Base-by-base conservation (phyloP, 2,797 vertebrate genomes). In the Yasuhikotakia modesta region DNA sequence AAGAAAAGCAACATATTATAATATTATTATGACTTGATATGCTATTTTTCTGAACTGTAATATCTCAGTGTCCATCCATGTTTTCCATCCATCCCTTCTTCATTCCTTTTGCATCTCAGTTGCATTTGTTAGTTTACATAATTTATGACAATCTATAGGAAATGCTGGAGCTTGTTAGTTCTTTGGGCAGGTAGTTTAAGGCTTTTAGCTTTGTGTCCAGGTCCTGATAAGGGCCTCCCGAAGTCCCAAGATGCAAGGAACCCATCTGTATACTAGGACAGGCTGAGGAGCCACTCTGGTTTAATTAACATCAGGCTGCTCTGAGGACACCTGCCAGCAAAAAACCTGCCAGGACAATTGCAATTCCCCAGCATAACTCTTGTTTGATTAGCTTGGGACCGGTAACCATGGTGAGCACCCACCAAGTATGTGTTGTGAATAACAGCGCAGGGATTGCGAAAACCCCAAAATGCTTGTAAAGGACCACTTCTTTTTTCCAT, bases 101-200 rank as follows among this genome's bases (percentile, higher is more conserved):
- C 19, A 86, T 88, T 87, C 88, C 60, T n/a, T 71, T 11, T 19
- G 21, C 58, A n/a, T 57, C 39, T 72, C 22, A 73, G 83, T 73
- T 85, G 76, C 88, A 90, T 90, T 84, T 85, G 87, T 85, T 82
- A 39, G 87, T 88, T 87, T 89, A 78, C 87, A 90, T 90, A 85
- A 87, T 89, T 85, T 86, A 88, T 84, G 55, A 72, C 27, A 88
- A 78, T 82, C 43, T 81, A 82, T 82, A 61, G 77, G 17, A 85
- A 80, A 86, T 72, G 66, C 68, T 83, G 43, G 61, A 80, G 22
- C 79, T 88, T 80, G 85, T 89, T 89, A 85, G 53, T 50, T 82
- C n/a, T n/a, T n/a, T n/a, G 78, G 58, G 85, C 85, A 82, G 87
- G 77, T 83, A 70, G 53, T 83, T 57, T 35, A 58, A 70, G 61